Evolutionary conservation across 2,113 vertebrate genomes (phyloP), one percentile per base, ranked within the genome.

Genomic region (Onychostruthus taczanowskii): DNA sequence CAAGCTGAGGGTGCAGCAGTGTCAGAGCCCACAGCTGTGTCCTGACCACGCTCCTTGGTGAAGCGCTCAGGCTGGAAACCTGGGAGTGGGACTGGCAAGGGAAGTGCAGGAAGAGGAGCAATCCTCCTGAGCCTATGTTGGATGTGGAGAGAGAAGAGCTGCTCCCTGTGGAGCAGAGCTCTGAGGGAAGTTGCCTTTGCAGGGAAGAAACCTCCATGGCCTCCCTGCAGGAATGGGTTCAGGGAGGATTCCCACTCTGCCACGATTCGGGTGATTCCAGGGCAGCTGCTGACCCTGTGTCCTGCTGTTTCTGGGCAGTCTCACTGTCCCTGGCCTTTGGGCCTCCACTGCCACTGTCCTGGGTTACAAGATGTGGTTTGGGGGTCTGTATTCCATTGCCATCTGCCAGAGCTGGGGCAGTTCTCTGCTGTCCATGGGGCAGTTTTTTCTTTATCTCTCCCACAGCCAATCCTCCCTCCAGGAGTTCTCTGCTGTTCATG

Each of bases 381-480:
- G 10, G n/a, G n/a, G 9, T 35, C 22, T n/a, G 14, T 58, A 4
- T 35, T 35, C 33, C 3, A 0, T 16, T 6, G 4, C 33, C 56
- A 35, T 11, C 22, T 24, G 33, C 16, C 56, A 58, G 56, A 35
- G 33, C 13, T 35, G 56, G 33, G 53, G 53, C 55, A 56, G 20
- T 4, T 56, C 30, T 56, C 31, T 56, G 19, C 55, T 56, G 53
- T 33, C 2, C 19, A 33, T 56, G 17, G 53, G 30, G 53, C 50
- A 52, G 50, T 17, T 52, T 17, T 52, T 28, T 11, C 50, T 52
- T 52, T 52, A 6, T 52, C 50, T 28, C 50, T 52, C 50, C 50
- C 50, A 28, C 50, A 52, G 27, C 50, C 50, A 28, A 28, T 4
- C 50, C 50, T 52, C 26, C 50, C 50, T 52, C 15, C 50, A 52